Percentiles rank a stretch among this genome's conserved stretches.
These are phyloP conservation scores for Amblyjoppa proteus DNA, from an alignment of 2,888 invertebrate genomes.

Conservation along the genomic window DNA sequence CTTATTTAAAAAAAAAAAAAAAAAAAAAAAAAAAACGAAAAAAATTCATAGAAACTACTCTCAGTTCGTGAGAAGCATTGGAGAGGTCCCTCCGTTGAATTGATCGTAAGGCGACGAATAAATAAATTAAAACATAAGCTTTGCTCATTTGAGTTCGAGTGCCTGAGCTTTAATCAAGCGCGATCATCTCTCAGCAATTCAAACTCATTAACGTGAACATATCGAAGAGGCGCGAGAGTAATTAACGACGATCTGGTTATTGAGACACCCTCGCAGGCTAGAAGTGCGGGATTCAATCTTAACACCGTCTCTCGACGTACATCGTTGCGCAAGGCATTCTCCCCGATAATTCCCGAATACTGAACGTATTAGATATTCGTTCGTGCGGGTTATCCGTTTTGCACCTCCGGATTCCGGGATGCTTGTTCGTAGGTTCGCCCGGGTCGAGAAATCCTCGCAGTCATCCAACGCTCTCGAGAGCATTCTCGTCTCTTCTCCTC, in stretches of 20 bases:
- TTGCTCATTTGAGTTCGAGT: not conserved
- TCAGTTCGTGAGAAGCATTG: not conserved
- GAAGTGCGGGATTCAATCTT: constrained; percentile 28
- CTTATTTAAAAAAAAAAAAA: not conserved
- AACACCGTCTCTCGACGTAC: not conserved
- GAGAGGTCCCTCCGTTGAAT: not conserved
- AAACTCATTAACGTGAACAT: not conserved
- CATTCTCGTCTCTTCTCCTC: not conserved
- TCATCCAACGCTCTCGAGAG: not conserved
- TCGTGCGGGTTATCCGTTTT: constrained; percentile 1
- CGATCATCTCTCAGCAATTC: not conserved
- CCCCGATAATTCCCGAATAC: not conserved
- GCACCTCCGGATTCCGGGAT: constrained; percentile 1
- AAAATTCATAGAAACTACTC: not conserved
- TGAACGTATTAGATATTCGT: not conserved
- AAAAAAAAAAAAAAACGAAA: not conserved
- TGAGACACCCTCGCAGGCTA: not conserved
- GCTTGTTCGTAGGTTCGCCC: not conserved
- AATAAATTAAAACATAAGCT: not conserved
- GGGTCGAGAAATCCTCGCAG: not conserved
- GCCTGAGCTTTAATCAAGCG: not conserved
- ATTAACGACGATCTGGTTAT: constrained; percentile 26
- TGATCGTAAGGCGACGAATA: not conserved
- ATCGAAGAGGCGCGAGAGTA: not conserved
- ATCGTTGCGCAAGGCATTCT: not conserved